Evolutionary conservation across 2,113 vertebrate species (phyloP), one percentile per base, ranked within the genome.

Genomic region (Apeltes quadracus): DNA sequence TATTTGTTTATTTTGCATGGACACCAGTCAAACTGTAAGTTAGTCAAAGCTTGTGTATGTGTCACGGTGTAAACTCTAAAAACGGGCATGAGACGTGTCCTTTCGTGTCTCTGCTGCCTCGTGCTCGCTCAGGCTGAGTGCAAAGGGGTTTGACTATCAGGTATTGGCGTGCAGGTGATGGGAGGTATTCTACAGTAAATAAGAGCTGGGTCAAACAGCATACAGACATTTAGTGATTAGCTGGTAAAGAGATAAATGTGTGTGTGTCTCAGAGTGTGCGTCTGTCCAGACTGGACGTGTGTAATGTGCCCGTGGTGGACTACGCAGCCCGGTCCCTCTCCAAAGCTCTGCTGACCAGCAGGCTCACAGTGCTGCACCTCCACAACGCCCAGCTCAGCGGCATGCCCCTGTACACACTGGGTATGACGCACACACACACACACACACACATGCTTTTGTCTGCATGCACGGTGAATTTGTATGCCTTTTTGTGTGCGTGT

Each of bases 311-410:
- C 4, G 16, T 95, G 67, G 75, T 77, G 0, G 91, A 93, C 73
- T 91, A 91, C 34, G 81, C 85, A 0, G 85, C 80, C 1, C 91
- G 88, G 87, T 82, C 72, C 72, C 82, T 95, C 63, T 87, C 91
- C 56, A 92, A 87, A 80, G 93, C 93, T 63, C 83, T 95, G 57
- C 89, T 76, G 70, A 85, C 72, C 86, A 92, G 92, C 86, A 85
- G 82, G 67, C 93, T 95, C 82, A 75, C 83, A 38, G 89, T 84
- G 72, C 88, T 95, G 65, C 87, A 91, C 83, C 89, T 95, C 29
- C 78, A 94, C 75, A 92, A 92, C 38, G 83, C 88, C 73, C 81
- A 88, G 80, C 88, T 95, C 81, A 94, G 91, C 5, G 94, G 94
- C 55, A 87, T 78, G 56, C 90, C 94, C 0, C 90, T 95, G 29